Evolutionary conservation across 2,888 invertebrate genomes (phyloP).

Genomic region (Corythucha ciliata): DNA sequence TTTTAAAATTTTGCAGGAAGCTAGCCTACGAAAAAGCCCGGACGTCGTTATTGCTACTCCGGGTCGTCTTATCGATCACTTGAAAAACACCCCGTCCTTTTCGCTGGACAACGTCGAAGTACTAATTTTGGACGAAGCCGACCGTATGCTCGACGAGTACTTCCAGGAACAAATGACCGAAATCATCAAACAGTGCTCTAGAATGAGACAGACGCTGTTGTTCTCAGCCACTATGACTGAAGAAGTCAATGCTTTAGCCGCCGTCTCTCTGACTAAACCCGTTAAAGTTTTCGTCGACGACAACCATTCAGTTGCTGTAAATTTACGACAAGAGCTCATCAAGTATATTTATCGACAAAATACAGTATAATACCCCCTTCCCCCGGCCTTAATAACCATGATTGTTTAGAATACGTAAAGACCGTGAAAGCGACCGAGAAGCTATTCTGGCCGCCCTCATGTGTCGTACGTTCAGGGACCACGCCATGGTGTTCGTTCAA

Average conservation of each 20-base stretch:
- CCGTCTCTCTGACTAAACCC: conserved; percentile 85
- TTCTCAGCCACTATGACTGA: conserved; percentile 99
- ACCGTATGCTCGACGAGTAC: conserved; percentile 93
- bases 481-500: conserved; percentile 90
- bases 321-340: conserved; percentile 24
- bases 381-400: neutral
- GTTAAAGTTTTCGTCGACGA: conserved; percentile 86
- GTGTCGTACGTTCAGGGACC: conserved; percentile 80
- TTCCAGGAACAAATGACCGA: conserved; percentile 99
- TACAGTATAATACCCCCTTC: neutral
- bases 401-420: conserved; percentile 62
- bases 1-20: conserved; percentile 49
- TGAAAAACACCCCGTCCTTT: conserved; percentile 90
- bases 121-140: conserved; percentile 56
- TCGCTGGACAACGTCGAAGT: conserved; percentile 84
- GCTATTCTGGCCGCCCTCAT: conserved; percentile 74
- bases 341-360: conserved; percentile 17
- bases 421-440: conserved; percentile 83
- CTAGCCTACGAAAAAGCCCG: conserved; percentile 75
- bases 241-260: conserved; percentile 85
- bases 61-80: conserved; percentile 93
- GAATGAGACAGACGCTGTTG: conserved; percentile 87
- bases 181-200: conserved; percentile 84
- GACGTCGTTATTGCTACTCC: conserved; percentile 98
- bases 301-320: conserved; percentile 23